Base-by-base conservation (phyloP, 92 coral and sea anemone species). In the Phenganax marumi region DNA sequence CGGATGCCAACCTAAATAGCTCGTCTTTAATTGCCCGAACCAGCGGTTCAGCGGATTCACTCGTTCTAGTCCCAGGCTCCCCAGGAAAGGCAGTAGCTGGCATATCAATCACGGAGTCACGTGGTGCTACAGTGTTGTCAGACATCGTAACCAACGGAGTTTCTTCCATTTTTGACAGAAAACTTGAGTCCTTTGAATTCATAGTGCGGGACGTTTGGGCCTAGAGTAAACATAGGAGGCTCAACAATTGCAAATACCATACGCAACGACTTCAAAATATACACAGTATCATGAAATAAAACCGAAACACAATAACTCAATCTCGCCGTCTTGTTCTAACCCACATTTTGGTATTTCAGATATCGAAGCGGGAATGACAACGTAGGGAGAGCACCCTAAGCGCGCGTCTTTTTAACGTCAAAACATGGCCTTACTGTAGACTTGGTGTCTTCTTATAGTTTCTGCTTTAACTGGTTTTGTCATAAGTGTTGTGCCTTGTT, bases 1-100 rank as follows among this genome's bases (percentile, higher is more conserved):
- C 97, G 62, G 87, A 85, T 0, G 97, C 91, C 53, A 94, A 82
- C 83, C 98, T 82, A 78, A 92, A 71, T 19, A 94, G 82, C 68
- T 94, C 98, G 52, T 90, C 94, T 56, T 94, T 94, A 21, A 94
- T 94, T 10, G 98, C 92, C 61, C 91, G 87, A 19, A 94, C 92
- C 1, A 94, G 90, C 0, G 98, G 98, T 75, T 94, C 94, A 6
- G 98, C 94, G 26, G 97, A 81, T 78, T 88, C 88, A 71, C 98
- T 97, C 51, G 92, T 77, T 56, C 89, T 64, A 51, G 86, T 24
- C 22, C 87, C 85, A 84, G 84, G 93, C 82, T 91, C 93, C 21
- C 85, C 87, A 79, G 72, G 24, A 68, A 77, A 86, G 57, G 87
- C 86, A 77, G 52, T 62, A 69, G 80, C 84, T 48, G 77, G 85